A percentile compares a stretch with the other conserved stretches of the same genome.
Evolutionary conservation across 2,113 vertebrate genomes (phyloP).

Genomic region (Bucco capensis): DNA sequence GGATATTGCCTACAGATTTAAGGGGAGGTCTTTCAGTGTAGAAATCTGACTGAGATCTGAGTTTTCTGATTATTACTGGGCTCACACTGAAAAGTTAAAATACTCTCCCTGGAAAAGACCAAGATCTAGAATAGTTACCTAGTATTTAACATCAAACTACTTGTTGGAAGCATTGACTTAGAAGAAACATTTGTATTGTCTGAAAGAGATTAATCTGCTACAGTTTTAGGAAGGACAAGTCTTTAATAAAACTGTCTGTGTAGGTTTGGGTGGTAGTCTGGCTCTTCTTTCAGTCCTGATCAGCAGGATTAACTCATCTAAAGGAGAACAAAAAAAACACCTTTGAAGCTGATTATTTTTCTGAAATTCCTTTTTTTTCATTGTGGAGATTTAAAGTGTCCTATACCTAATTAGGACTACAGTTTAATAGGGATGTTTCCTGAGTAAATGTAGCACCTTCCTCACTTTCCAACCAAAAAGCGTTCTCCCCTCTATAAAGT

Average conservation of each 20-base stretch:
- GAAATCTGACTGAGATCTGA: not conserved
- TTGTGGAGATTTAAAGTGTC: not conserved
- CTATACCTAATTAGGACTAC: not conserved
- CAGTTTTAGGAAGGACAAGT: not conserved
- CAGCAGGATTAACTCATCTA: not conserved
- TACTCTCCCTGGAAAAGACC: not conserved
- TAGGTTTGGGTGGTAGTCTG: not conserved
- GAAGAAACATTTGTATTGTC: not conserved
- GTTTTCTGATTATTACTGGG: not conserved
- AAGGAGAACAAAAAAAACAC: not conserved
- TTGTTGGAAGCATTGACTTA: not conserved
- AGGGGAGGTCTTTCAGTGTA: not conserved
- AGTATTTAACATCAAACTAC: not conserved
- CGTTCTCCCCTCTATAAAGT: not conserved
- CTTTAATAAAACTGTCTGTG: not conserved
- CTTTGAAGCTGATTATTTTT: not conserved
- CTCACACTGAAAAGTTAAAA: not conserved
- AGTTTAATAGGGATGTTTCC: not conserved
- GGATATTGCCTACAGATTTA: not conserved
- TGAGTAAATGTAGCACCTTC: not conserved
- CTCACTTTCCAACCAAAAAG: not conserved
- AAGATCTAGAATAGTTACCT: not conserved
- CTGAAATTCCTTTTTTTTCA: not conserved
- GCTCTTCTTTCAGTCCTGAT: not conserved
- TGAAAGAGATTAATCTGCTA: not conserved